phyloP scores from a whole-genome alignment of 2,797 vertebrate genomes.

The Cyclopterus lumpus region DNA sequence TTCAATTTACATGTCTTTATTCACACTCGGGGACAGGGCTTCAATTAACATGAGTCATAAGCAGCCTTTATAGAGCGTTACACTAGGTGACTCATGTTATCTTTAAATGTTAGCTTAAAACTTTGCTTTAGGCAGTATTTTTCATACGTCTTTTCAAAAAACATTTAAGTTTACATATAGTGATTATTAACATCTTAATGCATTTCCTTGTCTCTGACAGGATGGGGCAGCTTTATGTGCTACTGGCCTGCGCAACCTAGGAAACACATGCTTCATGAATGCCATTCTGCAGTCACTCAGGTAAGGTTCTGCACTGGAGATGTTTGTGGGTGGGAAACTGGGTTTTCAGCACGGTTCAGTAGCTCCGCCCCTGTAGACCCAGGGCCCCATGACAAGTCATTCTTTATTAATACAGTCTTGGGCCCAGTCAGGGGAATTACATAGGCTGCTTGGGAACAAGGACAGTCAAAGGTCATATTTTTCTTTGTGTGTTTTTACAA shows the following conservation, averaged over 20 bases:
- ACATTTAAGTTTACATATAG: neutral
- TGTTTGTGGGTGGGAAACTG: constrained; percentile 43
- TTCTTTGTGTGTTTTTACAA: neutral
- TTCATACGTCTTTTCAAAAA: neutral
- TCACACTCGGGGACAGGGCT: constrained; percentile 6
- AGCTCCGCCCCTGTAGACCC: constrained; percentile 47
- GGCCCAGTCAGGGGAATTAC: constrained; percentile 67
- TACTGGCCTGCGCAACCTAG: constrained; percentile 95
- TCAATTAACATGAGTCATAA: constrained; percentile 37
- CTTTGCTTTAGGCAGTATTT: neutral
- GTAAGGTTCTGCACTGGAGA: constrained; percentile 76
- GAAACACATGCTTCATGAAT: constrained; percentile 99
- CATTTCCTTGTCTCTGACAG: constrained; percentile 73
- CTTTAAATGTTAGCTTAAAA: constrained; percentile 19
- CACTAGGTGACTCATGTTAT: neutral
- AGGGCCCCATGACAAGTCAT: constrained; percentile 66
- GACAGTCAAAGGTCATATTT: constrained; percentile 44
- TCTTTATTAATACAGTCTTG: constrained; percentile 76
- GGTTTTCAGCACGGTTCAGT: constrained; percentile 40
- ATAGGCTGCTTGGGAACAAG: constrained; percentile 64
- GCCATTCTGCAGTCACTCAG: constrained; percentile 99
- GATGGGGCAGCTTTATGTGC: constrained; percentile 89
- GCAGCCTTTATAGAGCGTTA: constrained; percentile 14
- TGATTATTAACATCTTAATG: neutral
- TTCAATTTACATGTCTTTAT: constrained; percentile 10